phyloP scores from a whole-genome alignment of 2,113 vertebrate genomes.

The Perca fluviatilis region DNA sequence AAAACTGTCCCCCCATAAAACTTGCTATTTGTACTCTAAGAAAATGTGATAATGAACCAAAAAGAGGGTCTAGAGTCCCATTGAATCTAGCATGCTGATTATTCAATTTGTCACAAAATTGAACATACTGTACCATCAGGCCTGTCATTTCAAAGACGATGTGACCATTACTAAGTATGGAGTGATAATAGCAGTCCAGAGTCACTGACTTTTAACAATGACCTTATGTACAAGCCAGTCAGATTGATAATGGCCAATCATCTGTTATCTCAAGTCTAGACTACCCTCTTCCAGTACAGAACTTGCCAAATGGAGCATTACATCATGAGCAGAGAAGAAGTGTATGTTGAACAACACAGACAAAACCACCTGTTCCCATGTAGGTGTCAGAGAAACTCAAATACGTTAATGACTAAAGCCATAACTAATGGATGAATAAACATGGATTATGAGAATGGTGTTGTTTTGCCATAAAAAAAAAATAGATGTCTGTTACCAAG shows the following conservation, averaged over 20 bases:
- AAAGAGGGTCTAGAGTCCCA: neutral
- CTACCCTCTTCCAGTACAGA: neutral
- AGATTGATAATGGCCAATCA: conserved; percentile 2
- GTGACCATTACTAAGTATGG: neutral
- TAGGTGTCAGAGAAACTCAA: neutral
- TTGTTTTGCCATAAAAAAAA: neutral
- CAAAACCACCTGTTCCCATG: neutral
- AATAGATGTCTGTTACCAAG: neutral
- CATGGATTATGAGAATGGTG: neutral
- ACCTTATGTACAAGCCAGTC: neutral
- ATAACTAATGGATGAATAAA: neutral
- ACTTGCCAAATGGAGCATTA: neutral
- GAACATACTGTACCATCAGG: neutral
- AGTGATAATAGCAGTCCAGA: neutral
- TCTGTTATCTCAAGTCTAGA: neutral
- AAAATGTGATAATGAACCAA: conserved; percentile 7
- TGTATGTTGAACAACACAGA: neutral
- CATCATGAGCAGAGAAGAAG: neutral
- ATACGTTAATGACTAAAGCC: neutral
- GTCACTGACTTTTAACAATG: conserved; percentile 1
- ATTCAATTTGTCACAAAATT: neutral
- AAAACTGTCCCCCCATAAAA: neutral
- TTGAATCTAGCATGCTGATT: neutral
- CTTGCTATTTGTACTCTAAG: neutral
- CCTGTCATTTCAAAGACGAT: neutral